phyloP scores from a whole-genome alignment of 2,888 invertebrate species.

The Cephus nigrinus region DNA sequence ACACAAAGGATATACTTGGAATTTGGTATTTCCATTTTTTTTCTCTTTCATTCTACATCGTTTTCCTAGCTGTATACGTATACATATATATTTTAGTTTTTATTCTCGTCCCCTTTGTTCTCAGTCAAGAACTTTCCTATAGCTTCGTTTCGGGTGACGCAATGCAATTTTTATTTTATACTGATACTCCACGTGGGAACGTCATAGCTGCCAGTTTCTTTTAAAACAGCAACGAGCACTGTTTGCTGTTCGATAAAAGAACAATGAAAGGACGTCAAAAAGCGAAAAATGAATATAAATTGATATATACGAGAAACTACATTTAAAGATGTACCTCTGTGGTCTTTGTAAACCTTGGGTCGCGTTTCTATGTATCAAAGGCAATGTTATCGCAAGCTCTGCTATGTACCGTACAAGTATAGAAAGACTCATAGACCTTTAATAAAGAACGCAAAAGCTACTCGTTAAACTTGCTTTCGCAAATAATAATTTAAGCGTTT shows the following conservation, averaged over 20 bases:
- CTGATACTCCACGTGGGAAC: background rate
- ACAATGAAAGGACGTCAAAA: background rate
- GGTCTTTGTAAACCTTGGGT: background rate
- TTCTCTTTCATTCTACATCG: background rate
- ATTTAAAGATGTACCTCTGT: background rate
- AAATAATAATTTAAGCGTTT: slow-evolving; percentile 45
- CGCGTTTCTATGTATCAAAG: background rate
- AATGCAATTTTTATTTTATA: background rate
- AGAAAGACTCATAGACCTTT: background rate
- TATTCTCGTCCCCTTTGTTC: background rate
- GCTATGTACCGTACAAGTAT: background rate
- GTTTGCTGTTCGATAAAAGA: background rate
- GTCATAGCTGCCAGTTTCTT: background rate
- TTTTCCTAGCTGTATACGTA: background rate
- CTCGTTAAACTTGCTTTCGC: background rate
- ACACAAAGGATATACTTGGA: background rate
- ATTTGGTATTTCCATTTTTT: background rate
- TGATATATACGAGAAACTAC: background rate
- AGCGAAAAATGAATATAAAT: background rate
- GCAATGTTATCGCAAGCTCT: background rate
- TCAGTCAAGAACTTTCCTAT: background rate
- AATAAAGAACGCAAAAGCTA: background rate
- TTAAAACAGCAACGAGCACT: background rate
- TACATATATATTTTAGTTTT: background rate
- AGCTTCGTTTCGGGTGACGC: background rate